A percentile compares a stretch with the other conserved stretches of the same genome.
Evolutionary conservation across 2,888 invertebrate genomes (phyloP).

Genomic region (Hyposoter didymator): DNA sequence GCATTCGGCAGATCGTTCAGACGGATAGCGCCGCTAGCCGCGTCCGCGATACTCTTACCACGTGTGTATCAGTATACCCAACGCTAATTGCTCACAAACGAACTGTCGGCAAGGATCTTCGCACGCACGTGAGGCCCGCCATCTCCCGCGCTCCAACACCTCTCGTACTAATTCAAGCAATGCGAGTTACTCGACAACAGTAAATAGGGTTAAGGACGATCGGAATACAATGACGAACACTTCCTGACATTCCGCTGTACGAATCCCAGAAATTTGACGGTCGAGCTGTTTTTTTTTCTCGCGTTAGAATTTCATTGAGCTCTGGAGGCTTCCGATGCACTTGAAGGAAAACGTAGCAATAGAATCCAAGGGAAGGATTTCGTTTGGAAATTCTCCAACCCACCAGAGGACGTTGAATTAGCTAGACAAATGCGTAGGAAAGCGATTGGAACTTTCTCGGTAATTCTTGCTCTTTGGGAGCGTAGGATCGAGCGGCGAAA

Average conservation of each 20-base stretch:
- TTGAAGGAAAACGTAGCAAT: not conserved
- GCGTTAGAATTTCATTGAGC: not conserved
- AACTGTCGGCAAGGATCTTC: conserved; percentile 82
- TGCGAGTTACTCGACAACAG: conserved; percentile 31
- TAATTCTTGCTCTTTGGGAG: conserved; percentile 17
- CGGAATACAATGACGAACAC: not conserved
- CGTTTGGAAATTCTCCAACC: not conserved
- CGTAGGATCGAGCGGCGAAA: too few species aligned
- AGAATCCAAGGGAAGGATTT: too few species aligned
- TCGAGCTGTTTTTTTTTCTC: not conserved
- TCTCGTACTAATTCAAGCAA: conserved; percentile 38
- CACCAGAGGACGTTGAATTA: not conserved
- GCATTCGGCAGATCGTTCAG: conserved; percentile 67
- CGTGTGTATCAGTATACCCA: conserved; percentile 73
- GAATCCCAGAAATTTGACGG: not conserved
- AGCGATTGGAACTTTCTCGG: not conserved
- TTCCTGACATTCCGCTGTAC: not conserved
- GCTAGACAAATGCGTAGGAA: not conserved
- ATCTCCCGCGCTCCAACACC: conserved; percentile 60
- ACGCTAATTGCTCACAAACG: conserved; percentile 83
- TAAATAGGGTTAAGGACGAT: not conserved
- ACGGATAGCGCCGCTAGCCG: conserved; percentile 75
- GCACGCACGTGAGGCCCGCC: conserved; percentile 65
- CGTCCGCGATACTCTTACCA: conserved; percentile 65
- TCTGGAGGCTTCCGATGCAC: not conserved